Evolutionary conservation across 2,888 invertebrate species (phyloP), one percentile per base, ranked within the genome.

Genomic region (Eupithecia subumbrata): DNA sequence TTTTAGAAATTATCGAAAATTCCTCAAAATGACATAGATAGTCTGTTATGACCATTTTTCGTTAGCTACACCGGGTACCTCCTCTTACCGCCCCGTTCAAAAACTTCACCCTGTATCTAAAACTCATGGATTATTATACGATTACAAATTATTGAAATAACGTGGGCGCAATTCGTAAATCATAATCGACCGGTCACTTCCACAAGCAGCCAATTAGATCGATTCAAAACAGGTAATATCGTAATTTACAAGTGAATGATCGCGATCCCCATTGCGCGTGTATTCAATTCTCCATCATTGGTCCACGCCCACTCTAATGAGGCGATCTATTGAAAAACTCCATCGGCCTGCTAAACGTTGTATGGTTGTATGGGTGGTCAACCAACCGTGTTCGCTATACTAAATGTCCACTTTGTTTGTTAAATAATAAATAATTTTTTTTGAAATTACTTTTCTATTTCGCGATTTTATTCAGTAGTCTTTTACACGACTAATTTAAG

Each of bases 291-390:
- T 37, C 68, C 70, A 77, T 77, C 30, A 75, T 72, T 68, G 66
- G 68, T 64, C 70, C 79, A 77, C 82, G 78, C 79, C 78, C 71
- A 79, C 72, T 77, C 78, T 84, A 83, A 84, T 82, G 82, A 83
- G 78, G 78, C 77, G 77, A 60, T 77, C 82, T 80, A 84, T 84
- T 83, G 81, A 82, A 82, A 82, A 80, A 81, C 78, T 79, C 80
- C 82, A 82, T 77, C 81, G 81, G 82, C 56, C 79, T 80, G 82
- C 81, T 81, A 82, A 83, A 80, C 80, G 80, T 80, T 30, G 30
- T 30, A 30, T 30, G 30, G 30, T 30, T 80, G 78, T 73, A 71
- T 76, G 73, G 76, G 72, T 75, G 80, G 73, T 68, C 79, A 80
- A 64, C 64, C 64, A 34, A 78, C 67, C 81, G 79, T 18, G 75